Evolutionary conservation across 1,140 invertebrate species (phyloP).

Genomic region (Drosophila baimaii): DNA sequence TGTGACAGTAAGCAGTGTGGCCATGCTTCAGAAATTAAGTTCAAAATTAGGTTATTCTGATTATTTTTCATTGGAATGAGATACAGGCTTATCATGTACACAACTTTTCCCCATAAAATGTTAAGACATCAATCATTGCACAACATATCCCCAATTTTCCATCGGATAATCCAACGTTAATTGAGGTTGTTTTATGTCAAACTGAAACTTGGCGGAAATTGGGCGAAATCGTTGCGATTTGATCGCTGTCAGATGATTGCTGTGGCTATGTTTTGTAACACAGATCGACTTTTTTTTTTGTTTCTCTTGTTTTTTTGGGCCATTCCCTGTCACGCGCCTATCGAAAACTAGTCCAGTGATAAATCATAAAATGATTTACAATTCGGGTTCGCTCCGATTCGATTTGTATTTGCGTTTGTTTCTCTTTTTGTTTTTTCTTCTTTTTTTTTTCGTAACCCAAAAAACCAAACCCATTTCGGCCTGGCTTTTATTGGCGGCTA

Average conservation of each 20-base stretch:
- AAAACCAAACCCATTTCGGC: slow-evolving; percentile 50
- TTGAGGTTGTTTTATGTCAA: slow-evolving; percentile 31
- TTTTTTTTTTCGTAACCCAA: slow-evolving; percentile 50
- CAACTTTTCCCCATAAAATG: slow-evolving; percentile 1
- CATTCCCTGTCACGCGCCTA: slow-evolving; percentile 64
- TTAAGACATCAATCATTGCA: slow-evolving; percentile 16
- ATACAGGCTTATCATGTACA: too few species aligned
- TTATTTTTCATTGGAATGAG: too few species aligned
- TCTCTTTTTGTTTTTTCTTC: slow-evolving; percentile 18
- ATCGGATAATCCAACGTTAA: slow-evolving; percentile 17
- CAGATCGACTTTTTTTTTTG: slow-evolving; percentile 14
- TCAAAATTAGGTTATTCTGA: background rate
- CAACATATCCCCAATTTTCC: slow-evolving; percentile 27
- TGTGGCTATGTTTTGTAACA: slow-evolving; percentile 41
- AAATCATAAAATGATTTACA: slow-evolving; percentile 72
- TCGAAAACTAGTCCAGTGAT: slow-evolving; percentile 70
- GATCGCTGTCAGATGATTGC: slow-evolving; percentile 43
- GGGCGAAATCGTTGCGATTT: slow-evolving; percentile 32
- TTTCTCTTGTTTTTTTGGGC: slow-evolving; percentile 14
- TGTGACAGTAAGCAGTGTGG: too few species aligned
- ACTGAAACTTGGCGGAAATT: slow-evolving; percentile 10
- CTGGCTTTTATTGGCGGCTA: slow-evolving; percentile 49
- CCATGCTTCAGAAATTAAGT: background rate
- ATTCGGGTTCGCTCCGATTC: slow-evolving; percentile 53
- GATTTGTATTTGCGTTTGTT: slow-evolving; percentile 33